A percentile compares a stretch with the other conserved stretches of the same genome.
phyloP scores from a whole-genome alignment of 2,797 vertebrate genomes.

The Cyprinella venusta region DNA sequence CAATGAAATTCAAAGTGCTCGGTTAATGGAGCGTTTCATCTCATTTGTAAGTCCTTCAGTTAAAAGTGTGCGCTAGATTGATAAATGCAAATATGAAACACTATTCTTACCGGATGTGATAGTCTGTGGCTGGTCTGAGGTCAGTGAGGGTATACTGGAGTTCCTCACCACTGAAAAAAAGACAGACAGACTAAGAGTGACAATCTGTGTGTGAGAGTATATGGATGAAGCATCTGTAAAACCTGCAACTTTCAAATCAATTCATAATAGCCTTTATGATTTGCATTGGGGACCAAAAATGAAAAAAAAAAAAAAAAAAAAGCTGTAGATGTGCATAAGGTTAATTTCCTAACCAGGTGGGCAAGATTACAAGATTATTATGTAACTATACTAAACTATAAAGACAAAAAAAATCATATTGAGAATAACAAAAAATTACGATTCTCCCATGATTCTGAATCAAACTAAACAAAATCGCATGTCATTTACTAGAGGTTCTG shows the following conservation, averaged over 20 bases:
- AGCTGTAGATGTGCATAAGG: neutral
- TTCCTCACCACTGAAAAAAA: conserved; percentile 81
- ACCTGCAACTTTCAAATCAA: neutral
- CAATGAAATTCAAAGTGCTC: neutral
- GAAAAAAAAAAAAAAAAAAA: too few species aligned
- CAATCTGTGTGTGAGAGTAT: neutral
- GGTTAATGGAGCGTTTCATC: conserved; percentile 2
- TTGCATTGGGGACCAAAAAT: neutral
- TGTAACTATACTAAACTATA: neutral
- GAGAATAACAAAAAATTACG: too few species aligned
- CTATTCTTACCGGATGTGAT: conserved; percentile 83
- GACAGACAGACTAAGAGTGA: neutral
- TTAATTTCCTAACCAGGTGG: neutral
- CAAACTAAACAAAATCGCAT: neutral
- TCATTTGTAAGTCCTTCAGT: neutral
- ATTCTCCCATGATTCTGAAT: neutral
- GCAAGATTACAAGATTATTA: neutral
- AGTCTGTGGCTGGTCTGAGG: conserved; percentile 87
- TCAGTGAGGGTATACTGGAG: conserved; percentile 86
- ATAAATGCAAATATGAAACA: conserved; percentile 9
- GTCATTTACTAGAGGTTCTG: neutral
- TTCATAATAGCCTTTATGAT: neutral
- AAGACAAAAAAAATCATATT: too few species aligned
- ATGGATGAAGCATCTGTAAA: neutral
- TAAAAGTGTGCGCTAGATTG: neutral